Evolutionary conservation across 2,113 vertebrate species (phyloP).

Genomic region (Raja brachyura): DNA sequence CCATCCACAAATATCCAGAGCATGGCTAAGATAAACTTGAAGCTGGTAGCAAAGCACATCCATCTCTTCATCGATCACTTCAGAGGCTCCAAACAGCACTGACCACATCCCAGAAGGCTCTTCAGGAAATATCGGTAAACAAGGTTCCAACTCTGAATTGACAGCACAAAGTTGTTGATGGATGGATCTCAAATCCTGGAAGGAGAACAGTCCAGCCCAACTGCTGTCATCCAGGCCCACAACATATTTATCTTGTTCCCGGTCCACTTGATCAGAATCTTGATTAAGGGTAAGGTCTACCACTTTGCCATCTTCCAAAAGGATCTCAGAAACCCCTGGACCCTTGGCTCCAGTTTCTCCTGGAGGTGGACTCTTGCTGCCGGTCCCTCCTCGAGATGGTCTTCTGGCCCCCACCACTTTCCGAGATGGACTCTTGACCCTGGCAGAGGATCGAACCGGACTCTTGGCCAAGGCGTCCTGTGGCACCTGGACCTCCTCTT

Average conservation of each 20-base stretch:
- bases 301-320: background rate
- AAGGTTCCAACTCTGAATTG: conserved; percentile 84
- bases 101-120: conserved; percentile 86
- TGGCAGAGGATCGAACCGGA: background rate
- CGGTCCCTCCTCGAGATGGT: background rate
- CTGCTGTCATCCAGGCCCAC: conserved; percentile 74
- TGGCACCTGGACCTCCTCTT: background rate
- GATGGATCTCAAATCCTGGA: conserved; percentile 78
- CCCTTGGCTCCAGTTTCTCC: background rate
- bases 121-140: conserved; percentile 80
- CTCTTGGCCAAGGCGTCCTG: background rate
- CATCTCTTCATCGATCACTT: conserved; percentile 65
- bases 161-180: conserved; percentile 88
- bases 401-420: no score
- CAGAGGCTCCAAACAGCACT: conserved; percentile 71
- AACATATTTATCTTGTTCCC: conserved; percentile 35
- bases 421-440: background rate
- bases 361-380: background rate
- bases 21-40: conserved; percentile 86
- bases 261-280: conserved; percentile 40
- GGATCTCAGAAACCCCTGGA: background rate
- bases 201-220: conserved; percentile 93
- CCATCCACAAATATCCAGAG: conserved; percentile 93
- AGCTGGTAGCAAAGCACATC: conserved; percentile 79
- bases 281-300: background rate